Evolutionary conservation across 2,888 invertebrate species (phyloP), one percentile per base, ranked within the genome.

Genomic region (Nemurella pictetii): DNA sequence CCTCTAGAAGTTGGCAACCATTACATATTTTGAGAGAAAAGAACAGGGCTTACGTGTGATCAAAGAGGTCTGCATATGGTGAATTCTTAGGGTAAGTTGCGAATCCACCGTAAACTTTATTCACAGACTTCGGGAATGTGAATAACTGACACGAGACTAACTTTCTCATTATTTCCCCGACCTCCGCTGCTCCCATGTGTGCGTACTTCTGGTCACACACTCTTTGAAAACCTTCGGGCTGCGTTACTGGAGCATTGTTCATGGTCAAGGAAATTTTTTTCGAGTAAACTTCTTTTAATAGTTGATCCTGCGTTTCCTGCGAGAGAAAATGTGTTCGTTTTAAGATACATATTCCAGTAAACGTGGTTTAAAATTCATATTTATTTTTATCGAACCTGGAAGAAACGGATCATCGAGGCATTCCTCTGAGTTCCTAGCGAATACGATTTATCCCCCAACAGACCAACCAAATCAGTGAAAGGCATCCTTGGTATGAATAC

Each of bases 391-490:
- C 26, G n/a, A 75, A 84, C 84, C 80, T 55, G 28, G 0, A 80
- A 80, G 20, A 84, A 80, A 28, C 36, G 28, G 72, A 72, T 80
- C 7, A 7, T 27, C 2, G 80, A 78, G 15, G 80, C 29, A 25
- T n/a, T 26, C 7, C 73, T 80, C 15, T 28, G 15, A 12, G 36
- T 0, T 2, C 84, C 84, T n/a, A 84, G 55, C 12, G 28, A 36
- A 72, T 80, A 84, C 25, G 72, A 25, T 15, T 36, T 78, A n/a
- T 80, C 29, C 29, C 7, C 55, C 25, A 80, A 15, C 15, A 84
- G 55, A n/a, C 84, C 80, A 12, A 80, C 30, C 30, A 84, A 55
- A 30, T 55, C 74, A 15, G 28, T 84, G 80, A 80, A 84, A n/a
- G 84, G 84, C 78, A 84, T 36, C 29, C 25, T 84, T 26, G 36